A percentile compares a stretch with the other conserved stretches of the same genome.
Evolutionary conservation across 2,113 vertebrate species (phyloP).

Genomic region (Hemiscyllium ocellatum): DNA sequence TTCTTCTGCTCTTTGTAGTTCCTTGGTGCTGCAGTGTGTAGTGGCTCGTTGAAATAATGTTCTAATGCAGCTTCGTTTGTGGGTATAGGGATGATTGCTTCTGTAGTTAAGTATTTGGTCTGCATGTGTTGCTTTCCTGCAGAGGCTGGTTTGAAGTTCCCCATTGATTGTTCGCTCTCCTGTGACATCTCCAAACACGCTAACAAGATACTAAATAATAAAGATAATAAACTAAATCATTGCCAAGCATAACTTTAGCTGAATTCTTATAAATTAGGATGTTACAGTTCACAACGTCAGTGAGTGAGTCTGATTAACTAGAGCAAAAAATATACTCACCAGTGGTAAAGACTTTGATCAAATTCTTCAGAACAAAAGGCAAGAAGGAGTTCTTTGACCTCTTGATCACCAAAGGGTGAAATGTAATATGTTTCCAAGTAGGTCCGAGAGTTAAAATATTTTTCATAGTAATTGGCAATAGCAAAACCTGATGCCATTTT

Average conservation of each 20-base stretch:
- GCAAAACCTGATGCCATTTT: neutral
- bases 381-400: neutral
- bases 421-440: neutral
- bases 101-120: too few relatives aligned
- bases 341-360: neutral
- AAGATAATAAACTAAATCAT: neutral
- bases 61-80: too few relatives aligned
- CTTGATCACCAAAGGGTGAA: neutral
- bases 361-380: neutral
- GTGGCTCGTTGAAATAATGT: too few relatives aligned
- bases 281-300: neutral
- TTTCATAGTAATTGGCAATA: neutral
- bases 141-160: too few relatives aligned
- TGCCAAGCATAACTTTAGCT: neutral
- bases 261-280: neutral
- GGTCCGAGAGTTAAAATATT: neutral
- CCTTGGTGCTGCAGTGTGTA: too few relatives aligned
- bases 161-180: too few relatives aligned
- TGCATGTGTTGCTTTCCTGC: too few relatives aligned
- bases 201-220: neutral
- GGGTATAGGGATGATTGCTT: too few relatives aligned
- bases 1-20: too few relatives aligned
- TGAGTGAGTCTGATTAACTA: neutral
- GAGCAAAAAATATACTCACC: neutral
- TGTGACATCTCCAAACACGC: too few relatives aligned